phyloP scores from a whole-genome alignment of 2,113 vertebrate species.

The Phalacrocorax pelagicus region DNA sequence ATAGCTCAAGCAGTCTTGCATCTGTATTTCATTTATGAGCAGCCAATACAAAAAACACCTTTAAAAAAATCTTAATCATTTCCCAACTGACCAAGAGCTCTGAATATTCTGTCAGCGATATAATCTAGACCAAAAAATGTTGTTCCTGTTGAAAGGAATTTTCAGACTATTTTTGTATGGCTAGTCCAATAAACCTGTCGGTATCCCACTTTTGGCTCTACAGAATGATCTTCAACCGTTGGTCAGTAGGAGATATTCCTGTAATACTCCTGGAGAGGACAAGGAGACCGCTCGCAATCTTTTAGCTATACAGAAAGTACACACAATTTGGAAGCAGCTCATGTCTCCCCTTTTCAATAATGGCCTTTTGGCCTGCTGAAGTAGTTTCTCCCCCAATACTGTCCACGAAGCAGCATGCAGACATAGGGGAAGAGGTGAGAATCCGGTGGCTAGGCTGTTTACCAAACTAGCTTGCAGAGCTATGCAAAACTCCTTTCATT shows the following conservation, averaged over 20 bases:
- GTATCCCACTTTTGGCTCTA: background rate
- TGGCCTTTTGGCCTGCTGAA: background rate
- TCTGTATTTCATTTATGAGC: slow-evolving; percentile 52
- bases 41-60: slow-evolving; percentile 19
- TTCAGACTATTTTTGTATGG: background rate
- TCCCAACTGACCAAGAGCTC: slow-evolving; percentile 2
- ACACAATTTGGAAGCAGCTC: background rate
- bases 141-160: slow-evolving; percentile 10
- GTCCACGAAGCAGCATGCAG: background rate
- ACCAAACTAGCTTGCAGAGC: background rate
- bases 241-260: background rate
- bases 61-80: slow-evolving; percentile 11
- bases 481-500: background rate
- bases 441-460: background rate
- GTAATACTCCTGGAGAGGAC: background rate
- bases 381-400: background rate
- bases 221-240: background rate
- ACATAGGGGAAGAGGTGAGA: background rate
- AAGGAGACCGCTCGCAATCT: background rate
- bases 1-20: slow-evolving; percentile 14
- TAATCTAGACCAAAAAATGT: background rate
- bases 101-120: slow-evolving; percentile 18
- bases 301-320: background rate
- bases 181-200: background rate
- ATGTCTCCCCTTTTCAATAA: background rate